Base-by-base conservation (phyloP, 2,888 invertebrate genomes). In the Iphiclides podalirius region DNA sequence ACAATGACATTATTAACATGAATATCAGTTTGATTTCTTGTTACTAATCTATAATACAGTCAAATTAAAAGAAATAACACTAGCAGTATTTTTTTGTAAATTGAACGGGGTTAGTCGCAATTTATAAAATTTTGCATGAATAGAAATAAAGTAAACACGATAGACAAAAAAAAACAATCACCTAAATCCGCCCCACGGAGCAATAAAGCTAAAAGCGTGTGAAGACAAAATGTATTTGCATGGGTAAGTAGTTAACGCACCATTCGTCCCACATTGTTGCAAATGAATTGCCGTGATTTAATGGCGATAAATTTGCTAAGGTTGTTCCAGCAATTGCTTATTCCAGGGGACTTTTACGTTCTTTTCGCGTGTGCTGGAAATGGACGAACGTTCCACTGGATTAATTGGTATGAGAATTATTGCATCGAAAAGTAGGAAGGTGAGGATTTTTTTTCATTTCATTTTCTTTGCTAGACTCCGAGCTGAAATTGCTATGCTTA, bases 181-280 rank as follows among this genome's bases (percentile, higher is more conserved):
- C 34, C 39, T 50, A 44, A 44, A 50, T 49, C 43, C 31, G 34
- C 38, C 26, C 28, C 35, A 34, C 39, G 8, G 35, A 50, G 49
- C 39, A 50, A 50, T 50, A 50, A 50, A 50, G 49, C 49, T 50
- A 50, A 50, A 50, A 50, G 49, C 49, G 44, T 50, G 43, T 39
- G 49, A 50, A 39, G 49, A 50, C 49, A 50, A 50, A 50, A 44
- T 50, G 39, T 44, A 50, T 50, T 50, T 44, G 49, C 49, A 50
- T 50, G 44, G 38, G 28, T 44, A 50, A 44, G 44, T 35, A 50
- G 49, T 50, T 44, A 44, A 50, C 44, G 39, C 39, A 44, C 39
- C 49, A 44, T 50, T 44, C 43, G 43, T 44, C 44, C 43, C 28
- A 44, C 49, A 44, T 40, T 50, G 44, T 50, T 35, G 49, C 44